Evolutionary conservation across 2,888 invertebrate genomes (phyloP).

Genomic region (Salticus scenicus): DNA sequence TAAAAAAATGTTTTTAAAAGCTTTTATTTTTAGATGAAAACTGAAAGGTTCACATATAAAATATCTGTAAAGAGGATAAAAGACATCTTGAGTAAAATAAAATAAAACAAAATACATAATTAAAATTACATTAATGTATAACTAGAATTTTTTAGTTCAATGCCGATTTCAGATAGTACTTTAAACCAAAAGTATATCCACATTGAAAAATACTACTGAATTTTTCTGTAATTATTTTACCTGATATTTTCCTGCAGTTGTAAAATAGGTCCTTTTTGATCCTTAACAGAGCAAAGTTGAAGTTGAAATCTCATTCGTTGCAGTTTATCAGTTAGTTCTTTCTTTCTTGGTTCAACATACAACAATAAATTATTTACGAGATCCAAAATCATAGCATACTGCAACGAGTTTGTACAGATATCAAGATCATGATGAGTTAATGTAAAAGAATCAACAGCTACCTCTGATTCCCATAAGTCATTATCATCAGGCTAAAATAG

Average conservation of each 20-base stretch:
- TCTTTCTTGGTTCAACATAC: conserved; percentile 96
- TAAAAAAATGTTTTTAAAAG: not conserved
- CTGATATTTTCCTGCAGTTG: conserved; percentile 81
- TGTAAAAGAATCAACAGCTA: conserved; percentile 96
- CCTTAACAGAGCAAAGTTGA: conserved; percentile 91
- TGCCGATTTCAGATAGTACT: too few relatives aligned
- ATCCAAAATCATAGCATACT: conserved; percentile 97
- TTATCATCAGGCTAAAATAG: conserved; percentile 74
- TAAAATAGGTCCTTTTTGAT: conserved; percentile 93
- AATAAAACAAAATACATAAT: too few relatives aligned
- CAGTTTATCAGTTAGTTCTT: conserved; percentile 90
- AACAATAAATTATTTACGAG: conserved; percentile 97
- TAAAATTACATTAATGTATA: too few relatives aligned
- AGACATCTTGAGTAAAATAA: too few relatives aligned
- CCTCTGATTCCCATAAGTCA: conserved; percentile 86
- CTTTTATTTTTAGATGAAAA: too few relatives aligned
- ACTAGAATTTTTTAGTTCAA: too few relatives aligned
- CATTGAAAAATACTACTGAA: too few relatives aligned
- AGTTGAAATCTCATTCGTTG: conserved; percentile 96
- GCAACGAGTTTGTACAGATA: conserved; percentile 74
- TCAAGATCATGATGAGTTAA: conserved; percentile 97
- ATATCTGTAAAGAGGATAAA: too few relatives aligned
- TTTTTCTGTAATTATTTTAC: too few relatives aligned
- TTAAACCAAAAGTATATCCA: too few relatives aligned
- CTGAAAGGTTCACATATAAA: too few relatives aligned